Conservation (phyloP, 2,888 invertebrate genomes). For the Toxonevra muliebris region DNA sequence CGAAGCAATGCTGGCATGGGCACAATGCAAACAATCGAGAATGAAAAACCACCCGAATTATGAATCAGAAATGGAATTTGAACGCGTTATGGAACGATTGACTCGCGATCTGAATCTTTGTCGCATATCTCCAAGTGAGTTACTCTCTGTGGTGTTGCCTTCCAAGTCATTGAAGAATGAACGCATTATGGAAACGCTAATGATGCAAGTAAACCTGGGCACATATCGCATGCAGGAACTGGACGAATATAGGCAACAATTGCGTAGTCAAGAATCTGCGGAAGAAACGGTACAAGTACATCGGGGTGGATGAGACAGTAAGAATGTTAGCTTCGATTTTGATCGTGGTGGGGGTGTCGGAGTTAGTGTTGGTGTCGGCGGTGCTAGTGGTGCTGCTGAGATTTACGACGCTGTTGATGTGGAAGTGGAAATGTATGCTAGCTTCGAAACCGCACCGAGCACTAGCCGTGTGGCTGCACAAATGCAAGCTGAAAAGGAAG, state of each 20-base stretch:
- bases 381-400: conserved; percentile 37
- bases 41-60: conserved; percentile 80
- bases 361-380: conserved; percentile 36
- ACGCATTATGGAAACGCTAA: conserved; percentile 88
- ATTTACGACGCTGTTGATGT: conserved; percentile 54
- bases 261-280: conserved; percentile 89
- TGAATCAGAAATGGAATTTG: conserved; percentile 86
- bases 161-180: conserved; percentile 94
- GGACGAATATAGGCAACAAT: conserved; percentile 85
- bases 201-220: conserved; percentile 92
- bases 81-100: conserved; percentile 91
- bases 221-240: conserved; percentile 92
- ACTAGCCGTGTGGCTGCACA: conserved; percentile 59
- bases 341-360: conserved; percentile 49
- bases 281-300: conserved; percentile 75
- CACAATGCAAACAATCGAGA: conserved; percentile 77
- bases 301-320: conserved; percentile 65
- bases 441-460: conserved; percentile 53
- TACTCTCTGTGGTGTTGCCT: conserved; percentile 91
- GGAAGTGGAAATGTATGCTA: conserved; percentile 59
- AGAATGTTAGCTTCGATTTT: conserved; percentile 65
- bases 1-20: conserved; percentile 93
- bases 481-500: conserved; percentile 59
- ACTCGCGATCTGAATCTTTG: conserved; percentile 89
- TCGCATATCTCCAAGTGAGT: conserved; percentile 90